Evolutionary conservation across 2,888 invertebrate genomes (phyloP), one percentile per base, ranked within the genome.

Genomic region (Liopterus haemorrhoidalis): DNA sequence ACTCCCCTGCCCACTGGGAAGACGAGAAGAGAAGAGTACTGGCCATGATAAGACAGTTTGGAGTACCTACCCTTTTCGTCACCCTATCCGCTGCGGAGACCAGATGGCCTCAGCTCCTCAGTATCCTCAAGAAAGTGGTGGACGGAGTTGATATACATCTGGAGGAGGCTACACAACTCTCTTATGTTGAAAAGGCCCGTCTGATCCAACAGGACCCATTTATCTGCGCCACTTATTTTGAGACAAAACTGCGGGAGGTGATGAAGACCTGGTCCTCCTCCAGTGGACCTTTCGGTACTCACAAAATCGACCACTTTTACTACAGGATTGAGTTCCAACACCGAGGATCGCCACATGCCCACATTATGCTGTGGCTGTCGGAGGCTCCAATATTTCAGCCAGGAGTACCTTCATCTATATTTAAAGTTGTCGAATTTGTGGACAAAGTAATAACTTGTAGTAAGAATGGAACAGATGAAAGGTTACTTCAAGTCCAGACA

Each of bases 301-400:
- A 15, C 33, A 48, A 31, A 30, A 49, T 52, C 5, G 39, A 31
- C 44, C 52, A 58, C 49, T 38, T 16, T 6, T 55, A 54, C 38
- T 20, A 54, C 36, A 20, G 56, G 41, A 54, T 59, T 14, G 59
- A 59, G 49, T 59, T 58, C 22, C 61, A 58, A 43, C 44, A 58
- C 22, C 50, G 59, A 32, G 59, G 59, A 25, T 57, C 55, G 9
- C 57, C 57, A 27, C 57, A 56, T 54, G 53, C 48, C 2, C 59
- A 60, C 41, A 52, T 51, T 12, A 52, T 59, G 35, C 37, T 59
- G 12, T 59, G 60, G 57, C 9, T 60, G 20, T 50, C 58, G 48
- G 48, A 52, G 35, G 56, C 59, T 6, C 60, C 59, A 14, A 40
- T 38, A n/a, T n/a, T n/a, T n/a, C n/a, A n/a, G n/a, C n/a, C n/a